Evolutionary conservation across 2,797 vertebrate species (phyloP).

Genomic region (Enteromius unitaeniatus): DNA sequence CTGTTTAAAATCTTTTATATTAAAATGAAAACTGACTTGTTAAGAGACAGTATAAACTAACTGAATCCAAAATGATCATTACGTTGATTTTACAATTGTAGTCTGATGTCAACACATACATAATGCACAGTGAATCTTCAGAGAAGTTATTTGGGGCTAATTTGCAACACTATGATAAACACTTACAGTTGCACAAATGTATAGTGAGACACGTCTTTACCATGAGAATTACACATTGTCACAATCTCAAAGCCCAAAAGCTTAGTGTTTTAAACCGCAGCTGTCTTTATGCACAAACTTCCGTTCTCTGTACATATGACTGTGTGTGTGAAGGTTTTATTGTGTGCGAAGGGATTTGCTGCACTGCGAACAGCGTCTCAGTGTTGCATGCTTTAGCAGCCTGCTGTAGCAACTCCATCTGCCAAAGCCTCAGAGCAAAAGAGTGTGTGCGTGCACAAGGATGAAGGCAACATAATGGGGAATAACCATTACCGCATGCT

Average conservation of each 20-base stretch:
- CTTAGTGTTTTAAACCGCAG: conserved; percentile 57
- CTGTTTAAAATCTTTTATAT: neutral
- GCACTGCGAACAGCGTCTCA: conserved; percentile 73
- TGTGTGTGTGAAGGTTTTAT: conserved; percentile 58
- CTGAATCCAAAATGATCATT: neutral
- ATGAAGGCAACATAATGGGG: conserved; percentile 43
- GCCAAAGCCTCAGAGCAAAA: conserved; percentile 72
- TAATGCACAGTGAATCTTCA: conserved; percentile 12
- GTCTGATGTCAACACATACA: neutral
- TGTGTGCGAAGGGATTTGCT: conserved; percentile 68
- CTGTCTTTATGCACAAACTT: conserved; percentile 51
- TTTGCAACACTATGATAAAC: conserved; percentile 30
- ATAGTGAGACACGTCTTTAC: conserved; percentile 31
- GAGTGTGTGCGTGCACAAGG: conserved; percentile 29
- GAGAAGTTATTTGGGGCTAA: conserved; percentile 22
- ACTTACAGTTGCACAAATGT: conserved; percentile 21
- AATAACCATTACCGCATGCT: conserved; percentile 39
- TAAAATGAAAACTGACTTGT: neutral
- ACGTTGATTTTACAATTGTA: neutral
- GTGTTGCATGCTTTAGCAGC: conserved; percentile 81
- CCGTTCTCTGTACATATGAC: conserved; percentile 19
- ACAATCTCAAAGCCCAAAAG: conserved; percentile 49
- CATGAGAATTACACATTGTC: conserved; percentile 58
- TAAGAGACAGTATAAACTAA: neutral
- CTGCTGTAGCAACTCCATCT: conserved; percentile 86